Percentiles rank a stretch among this genome's conserved stretches.
These are phyloP conservation scores for Callyntrura sp. DNA, from an alignment of 2,888 invertebrate genomes.

Conservation along the genomic window DNA sequence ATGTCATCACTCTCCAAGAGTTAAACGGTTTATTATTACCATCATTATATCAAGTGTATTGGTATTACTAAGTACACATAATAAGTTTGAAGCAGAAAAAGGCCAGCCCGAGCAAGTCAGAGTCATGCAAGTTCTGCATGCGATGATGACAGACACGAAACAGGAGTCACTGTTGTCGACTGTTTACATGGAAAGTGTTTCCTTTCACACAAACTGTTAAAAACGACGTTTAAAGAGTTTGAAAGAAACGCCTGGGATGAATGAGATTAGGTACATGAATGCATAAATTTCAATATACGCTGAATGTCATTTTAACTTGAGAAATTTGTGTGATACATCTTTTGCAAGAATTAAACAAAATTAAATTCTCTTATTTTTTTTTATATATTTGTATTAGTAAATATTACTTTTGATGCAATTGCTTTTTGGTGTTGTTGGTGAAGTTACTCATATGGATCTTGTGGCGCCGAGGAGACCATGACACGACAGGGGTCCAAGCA, in stretches of 20 bases:
- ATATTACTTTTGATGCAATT: slow-evolving; percentile 42
- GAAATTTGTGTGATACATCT: neutral
- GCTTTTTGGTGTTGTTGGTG: slow-evolving; percentile 54
- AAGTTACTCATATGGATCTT: slow-evolving; percentile 74
- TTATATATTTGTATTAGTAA: too few relatives aligned
- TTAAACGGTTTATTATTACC: slow-evolving; percentile 49
- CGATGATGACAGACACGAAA: slow-evolving; percentile 30
- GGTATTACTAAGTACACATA: neutral
- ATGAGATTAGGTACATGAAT: neutral
- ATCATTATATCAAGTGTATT: slow-evolving; percentile 2
- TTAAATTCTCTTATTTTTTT: neutral
- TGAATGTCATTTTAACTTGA: slow-evolving; percentile 17
- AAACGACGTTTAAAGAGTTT: neutral
- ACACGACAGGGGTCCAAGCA: slow-evolving; percentile 83
- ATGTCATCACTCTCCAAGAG: slow-evolving; percentile 59
- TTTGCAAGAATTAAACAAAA: slow-evolving; percentile 18
- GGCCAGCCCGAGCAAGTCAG: neutral
- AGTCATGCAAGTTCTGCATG: neutral
- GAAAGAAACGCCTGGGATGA: neutral
- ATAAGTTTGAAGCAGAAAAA: neutral
- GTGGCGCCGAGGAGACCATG: slow-evolving; percentile 84
- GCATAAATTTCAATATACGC: neutral
- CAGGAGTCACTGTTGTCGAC: neutral
- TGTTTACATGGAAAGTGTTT: slow-evolving; percentile 38
- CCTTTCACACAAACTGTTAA: slow-evolving; percentile 18